Evolutionary conservation across 1,140 invertebrate genomes (phyloP).

Genomic region (Neelides sp.): DNA sequence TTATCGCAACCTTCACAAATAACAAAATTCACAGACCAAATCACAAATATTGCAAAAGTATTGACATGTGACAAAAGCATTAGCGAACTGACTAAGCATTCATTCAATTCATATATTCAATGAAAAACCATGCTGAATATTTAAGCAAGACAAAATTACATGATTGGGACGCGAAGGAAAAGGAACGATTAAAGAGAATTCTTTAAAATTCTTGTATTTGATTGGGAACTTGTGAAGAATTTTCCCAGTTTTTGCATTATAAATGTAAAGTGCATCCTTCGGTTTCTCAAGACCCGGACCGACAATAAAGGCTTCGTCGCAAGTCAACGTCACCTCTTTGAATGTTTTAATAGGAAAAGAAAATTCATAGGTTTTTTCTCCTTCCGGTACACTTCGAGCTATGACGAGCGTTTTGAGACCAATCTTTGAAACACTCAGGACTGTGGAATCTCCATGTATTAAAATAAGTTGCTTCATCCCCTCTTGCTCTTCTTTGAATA

Average conservation of each 20-base stretch:
- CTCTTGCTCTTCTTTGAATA: conserved; percentile 70
- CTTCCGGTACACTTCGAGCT: conserved; percentile 39
- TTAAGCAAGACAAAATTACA: conserved; percentile 2
- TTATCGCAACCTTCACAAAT: conserved; percentile 71
- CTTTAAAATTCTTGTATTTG: conserved; percentile 47
- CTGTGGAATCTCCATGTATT: conserved; percentile 66
- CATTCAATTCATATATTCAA: too few relatives aligned
- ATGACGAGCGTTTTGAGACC: too few relatives aligned
- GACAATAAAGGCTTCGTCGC: conserved; percentile 63
- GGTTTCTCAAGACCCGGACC: conserved; percentile 72
- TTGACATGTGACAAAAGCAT: too few relatives aligned
- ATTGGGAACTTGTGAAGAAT: conserved; percentile 60
- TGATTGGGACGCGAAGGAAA: conserved; percentile 25
- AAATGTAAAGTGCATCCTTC: conserved; percentile 69
- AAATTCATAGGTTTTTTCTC: conserved; percentile 63
- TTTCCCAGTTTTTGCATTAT: conserved; percentile 67
- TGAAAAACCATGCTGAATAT: too few relatives aligned
- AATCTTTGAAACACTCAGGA: conserved; percentile 62
- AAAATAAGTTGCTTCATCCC: conserved; percentile 74
- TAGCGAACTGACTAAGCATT: too few relatives aligned
- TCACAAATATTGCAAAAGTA: too few relatives aligned
- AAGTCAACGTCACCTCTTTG: conserved; percentile 60
- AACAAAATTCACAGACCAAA: too few relatives aligned
- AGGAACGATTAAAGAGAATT: conserved; percentile 20
- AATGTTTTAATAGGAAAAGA: conserved; percentile 63